Evolutionary conservation across 1,140 invertebrate species (phyloP), one percentile per base, ranked within the genome.

Genomic region (Drosophila nasuta): DNA sequence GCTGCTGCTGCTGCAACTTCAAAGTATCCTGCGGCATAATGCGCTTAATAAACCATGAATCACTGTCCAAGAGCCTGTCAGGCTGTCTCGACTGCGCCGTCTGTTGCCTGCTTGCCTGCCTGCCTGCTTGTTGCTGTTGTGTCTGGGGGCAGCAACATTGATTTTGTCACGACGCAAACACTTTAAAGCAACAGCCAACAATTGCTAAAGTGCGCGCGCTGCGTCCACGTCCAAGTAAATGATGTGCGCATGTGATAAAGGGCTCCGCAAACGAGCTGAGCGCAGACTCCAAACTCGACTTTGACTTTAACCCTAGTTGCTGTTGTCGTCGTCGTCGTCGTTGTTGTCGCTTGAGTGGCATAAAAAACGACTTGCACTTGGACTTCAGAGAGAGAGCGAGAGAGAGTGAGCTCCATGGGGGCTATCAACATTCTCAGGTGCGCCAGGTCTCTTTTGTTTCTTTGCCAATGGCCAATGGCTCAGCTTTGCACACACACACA

Each of bases 11-110:
- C 13, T 33, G 35, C 74, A 85, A 87, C 83, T 87, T 87, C 83
- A 87, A 87, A 88, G 85, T 88, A 70, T 89, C 85, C 85, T 89
- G 85, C 85, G 85, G 90, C 89, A 90, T 91, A 91, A 91, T 91
- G 82, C 82, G 90, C 90, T 91, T 91, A 91, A 91, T 91, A 91
- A 91, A 91, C 90, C 90, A 91, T 91, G 90, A 91, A 91, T 91
- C 90, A 91, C 90, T 91, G 90, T 90, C 90, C 82, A 78, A 77
- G 82, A 75, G 77, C 72, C 87, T 87, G 87, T 91, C 87, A 87
- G 77, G 73, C 64, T 43, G 51, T 49, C 33, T 17, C 17, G 17
- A 48, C 15, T 17, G 10, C n/a, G 48, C 33, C 64, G 15, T 15
- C 20, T 17, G 49, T 52, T 33, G 17, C 51, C 20, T 4, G 20